Conservation (phyloP, 2,888 invertebrate genomes). For the Herminia tarsipennalis region DNA sequence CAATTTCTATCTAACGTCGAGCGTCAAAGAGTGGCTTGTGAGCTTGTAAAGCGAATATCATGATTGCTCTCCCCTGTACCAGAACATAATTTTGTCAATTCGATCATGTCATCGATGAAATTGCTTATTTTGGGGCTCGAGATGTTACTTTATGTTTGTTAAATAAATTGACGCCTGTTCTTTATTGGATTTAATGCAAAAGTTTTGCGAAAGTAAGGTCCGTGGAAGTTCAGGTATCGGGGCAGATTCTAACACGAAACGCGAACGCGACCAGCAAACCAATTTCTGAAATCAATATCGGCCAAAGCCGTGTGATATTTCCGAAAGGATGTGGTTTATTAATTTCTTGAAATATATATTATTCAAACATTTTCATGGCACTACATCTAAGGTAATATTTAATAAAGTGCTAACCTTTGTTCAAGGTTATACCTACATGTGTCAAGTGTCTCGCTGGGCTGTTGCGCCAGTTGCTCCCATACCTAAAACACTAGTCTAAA, state of each 20-base stretch:
- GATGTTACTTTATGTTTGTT: conserved; percentile 23
- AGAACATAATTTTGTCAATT: conserved; percentile 8
- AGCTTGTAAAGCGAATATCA: conserved; percentile 11
- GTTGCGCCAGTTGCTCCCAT: no score
- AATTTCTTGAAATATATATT: not conserved
- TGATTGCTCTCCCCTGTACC: conserved; percentile 1
- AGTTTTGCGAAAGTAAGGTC: conserved; percentile 4
- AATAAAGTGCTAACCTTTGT: no score
- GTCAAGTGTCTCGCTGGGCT: no score
- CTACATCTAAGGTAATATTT: not conserved
- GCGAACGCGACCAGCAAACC: conserved; percentile 54
- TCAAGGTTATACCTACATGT: no score
- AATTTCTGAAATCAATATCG: conserved; percentile 55
- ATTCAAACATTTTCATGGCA: not conserved
- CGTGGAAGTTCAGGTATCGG: conserved; percentile 13
- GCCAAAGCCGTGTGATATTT: conserved; percentile 1
- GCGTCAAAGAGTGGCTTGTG: conserved; percentile 14
- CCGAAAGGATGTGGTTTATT: not conserved
- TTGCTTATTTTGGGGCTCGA: conserved; percentile 27
- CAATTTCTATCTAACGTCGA: conserved; percentile 46
- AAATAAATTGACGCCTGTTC: conserved; percentile 27
- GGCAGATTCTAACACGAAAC: conserved; percentile 29
- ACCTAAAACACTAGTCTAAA: no score
- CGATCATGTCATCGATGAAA: conserved; percentile 20
- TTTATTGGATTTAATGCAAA: conserved; percentile 20